Percentiles rank a stretch among this genome's conserved stretches.
Conservation (phyloP, 2,797 vertebrate genomes). For the Peromyscus aztecus region DNA sequence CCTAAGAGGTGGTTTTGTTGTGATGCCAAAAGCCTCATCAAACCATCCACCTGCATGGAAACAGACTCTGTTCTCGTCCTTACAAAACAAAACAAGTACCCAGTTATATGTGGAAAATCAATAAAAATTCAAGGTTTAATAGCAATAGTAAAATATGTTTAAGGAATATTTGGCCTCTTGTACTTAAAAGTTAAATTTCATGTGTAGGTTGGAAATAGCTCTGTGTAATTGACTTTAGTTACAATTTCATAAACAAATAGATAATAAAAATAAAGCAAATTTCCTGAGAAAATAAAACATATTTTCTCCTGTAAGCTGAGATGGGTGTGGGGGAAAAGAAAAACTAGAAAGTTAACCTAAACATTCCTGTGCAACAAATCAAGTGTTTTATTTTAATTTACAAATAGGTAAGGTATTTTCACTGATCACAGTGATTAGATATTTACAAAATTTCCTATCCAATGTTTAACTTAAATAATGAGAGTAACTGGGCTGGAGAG, state of each 20-base stretch:
- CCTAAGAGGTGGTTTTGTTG: not conserved
- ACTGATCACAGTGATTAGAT: not conserved
- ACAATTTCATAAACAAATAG: constrained; percentile 10
- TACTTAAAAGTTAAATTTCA: constrained; percentile 49
- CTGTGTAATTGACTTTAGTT: not conserved
- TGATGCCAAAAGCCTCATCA: constrained; percentile 21
- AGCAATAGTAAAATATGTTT: not conserved
- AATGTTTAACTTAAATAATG: not conserved
- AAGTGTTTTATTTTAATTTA: constrained; percentile 40
- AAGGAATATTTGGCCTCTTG: not conserved
- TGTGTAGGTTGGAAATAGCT: not conserved
- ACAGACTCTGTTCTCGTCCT: not conserved
- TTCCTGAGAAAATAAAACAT: not conserved
- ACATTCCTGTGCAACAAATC: constrained; percentile 23
- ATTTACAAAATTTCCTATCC: constrained; percentile 1
- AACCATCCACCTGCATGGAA: constrained; percentile 20
- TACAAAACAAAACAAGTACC: not conserved
- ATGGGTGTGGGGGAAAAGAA: not conserved
- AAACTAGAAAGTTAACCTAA: constrained; percentile 7
- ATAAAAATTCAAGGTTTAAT: not conserved
- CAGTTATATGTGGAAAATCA: constrained; percentile 30
- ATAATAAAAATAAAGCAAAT: constrained; percentile 45
- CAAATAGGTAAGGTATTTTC: not conserved
- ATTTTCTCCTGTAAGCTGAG: constrained; percentile 8
- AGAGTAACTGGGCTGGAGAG: not conserved